phyloP scores from a whole-genome alignment of 2,888 invertebrate species.

The Lasioglossum leucozonium region DNA sequence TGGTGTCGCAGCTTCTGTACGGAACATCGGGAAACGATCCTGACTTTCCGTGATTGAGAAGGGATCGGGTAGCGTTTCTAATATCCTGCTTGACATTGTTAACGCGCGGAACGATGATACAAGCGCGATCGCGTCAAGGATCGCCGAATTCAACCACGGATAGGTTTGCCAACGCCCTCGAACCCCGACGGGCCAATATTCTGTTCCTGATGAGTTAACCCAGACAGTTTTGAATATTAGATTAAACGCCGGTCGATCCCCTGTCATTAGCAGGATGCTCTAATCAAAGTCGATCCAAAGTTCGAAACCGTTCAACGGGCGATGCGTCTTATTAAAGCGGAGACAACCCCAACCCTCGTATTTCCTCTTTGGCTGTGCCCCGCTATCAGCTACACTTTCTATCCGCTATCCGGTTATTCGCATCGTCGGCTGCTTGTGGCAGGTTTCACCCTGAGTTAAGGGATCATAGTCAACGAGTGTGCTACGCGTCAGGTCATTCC shows the following conservation, averaged over 20 bases:
- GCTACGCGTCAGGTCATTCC: constrained; percentile 11
- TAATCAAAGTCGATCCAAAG: constrained; percentile 81
- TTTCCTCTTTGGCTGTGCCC: constrained; percentile 21
- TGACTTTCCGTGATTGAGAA: constrained; percentile 41
- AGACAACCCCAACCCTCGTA: constrained; percentile 46
- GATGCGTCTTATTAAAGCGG: constrained; percentile 72
- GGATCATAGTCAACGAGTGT: constrained; percentile 65
- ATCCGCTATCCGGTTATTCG: constrained; percentile 56
- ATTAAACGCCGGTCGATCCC: constrained; percentile 81
- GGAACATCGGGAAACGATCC: not conserved
- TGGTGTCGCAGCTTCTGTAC: not conserved
- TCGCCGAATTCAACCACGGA: constrained; percentile 47
- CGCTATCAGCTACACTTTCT: constrained; percentile 56
- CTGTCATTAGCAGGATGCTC: constrained; percentile 82
- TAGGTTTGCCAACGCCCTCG: constrained; percentile 45
- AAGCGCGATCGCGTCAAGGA: constrained; percentile 42
- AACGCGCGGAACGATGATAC: constrained; percentile 27
- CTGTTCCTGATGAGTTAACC: constrained; percentile 67
- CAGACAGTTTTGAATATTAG: constrained; percentile 82
- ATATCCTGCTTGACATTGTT: constrained; percentile 51
- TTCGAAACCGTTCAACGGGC: constrained; percentile 71
- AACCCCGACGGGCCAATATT: constrained; percentile 63
- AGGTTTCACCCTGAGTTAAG: constrained; percentile 64
- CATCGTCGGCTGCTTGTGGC: constrained; percentile 57
- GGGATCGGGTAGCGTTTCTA: constrained; percentile 25